Base-by-base conservation (phyloP, 2,888 invertebrate genomes). In the Athalia cordata region DNA sequence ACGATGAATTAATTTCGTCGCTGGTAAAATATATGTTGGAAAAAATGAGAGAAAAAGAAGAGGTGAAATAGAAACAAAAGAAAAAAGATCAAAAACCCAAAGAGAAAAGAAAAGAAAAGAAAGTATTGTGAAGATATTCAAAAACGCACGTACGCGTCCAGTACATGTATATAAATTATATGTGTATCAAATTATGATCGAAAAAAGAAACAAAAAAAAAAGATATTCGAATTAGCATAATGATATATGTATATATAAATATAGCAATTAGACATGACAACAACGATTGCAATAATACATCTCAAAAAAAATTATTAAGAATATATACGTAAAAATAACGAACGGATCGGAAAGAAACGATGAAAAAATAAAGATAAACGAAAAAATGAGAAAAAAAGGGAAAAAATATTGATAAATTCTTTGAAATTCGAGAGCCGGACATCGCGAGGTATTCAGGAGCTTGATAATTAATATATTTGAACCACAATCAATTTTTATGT, bases 271-370 rank as follows among this genome's bases (percentile, higher is more conserved):
- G 62, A 75, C 75, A 64, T 64, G 75, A 75, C 64, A 72, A 75
- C 75, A 75, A 61, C 75, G 75, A 50, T 75, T 75, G 75, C 75
- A 75, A 75, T 75, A 75, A 75, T 75, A 75, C 75, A 75, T 64
- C 75, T 62, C 62, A 75, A 59, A 29, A 74, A 61, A 29, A 74
- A 61, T 75, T 29, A 45, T 50, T 62, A 75, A 43, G 29, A 29
- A 29, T 29, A 29, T 29, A 29, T n/a, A 29, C 0, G 2, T 1
- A 29, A 29, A 29, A 29, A 29, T 29, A 2, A 29, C 29, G 29
- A 45, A 45, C 15, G 15, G 8, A 62, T 13, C 13, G 8, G 62
- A 62, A 61, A 11, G 15, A 5, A 66, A 72, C 45, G 5, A 7
- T 43, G 43, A 64, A 43, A 43, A 64, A n/a, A n/a, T n/a, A n/a